Evolutionary conservation across 2,113 vertebrate genomes (phyloP), one percentile per base, ranked within the genome.

Genomic region (Cyanoramphus novaezelandiae): DNA sequence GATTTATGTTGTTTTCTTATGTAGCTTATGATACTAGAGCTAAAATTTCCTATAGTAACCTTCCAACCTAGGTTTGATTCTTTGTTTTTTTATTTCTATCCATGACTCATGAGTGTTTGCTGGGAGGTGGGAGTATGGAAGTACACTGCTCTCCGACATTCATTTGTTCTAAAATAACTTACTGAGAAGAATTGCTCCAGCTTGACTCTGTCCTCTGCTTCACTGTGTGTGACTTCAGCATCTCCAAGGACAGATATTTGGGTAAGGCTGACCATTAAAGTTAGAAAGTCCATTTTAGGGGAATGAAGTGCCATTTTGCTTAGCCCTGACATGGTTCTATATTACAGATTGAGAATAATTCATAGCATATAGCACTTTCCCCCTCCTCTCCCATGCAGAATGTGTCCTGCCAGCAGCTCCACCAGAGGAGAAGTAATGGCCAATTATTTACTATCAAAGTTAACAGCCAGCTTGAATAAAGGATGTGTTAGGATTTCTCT

Each of bases 401-500:
- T 18, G 43, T 43, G 31, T 46, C 53, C 33, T 86, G 69, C 63
- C 14, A 21, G 64, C 77, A 82, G 33, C 57, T 92, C 39, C 52
- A 64, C 50, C n/a, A 43, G 53, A 28, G 13, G 13, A 82, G 27
- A 81, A 88, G 39, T 86, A 75, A 86, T 39, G n/a, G 17, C 23
- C 57, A 44, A 41, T 89, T 90, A 90, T 82, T 94, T 87, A 44
- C 62, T 76, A 52, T 37, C 62, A 87, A 41, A 55, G 16, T 46
- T 91, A 93, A 95, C 5, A 23, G 41, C 33, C 63, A 80, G 37
- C 55, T 91, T 89, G 71, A 91, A 60, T 50, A 91, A 96, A 92
- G 17, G 43, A 35, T 75, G 39, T 64, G 50, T 71, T 86, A 82
- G 84, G 90, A 86, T 87, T 77, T 74, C 68, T 91, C 68, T 80